Evolutionary conservation across 1,140 invertebrate genomes (phyloP), one percentile per base, ranked within the genome.

Genomic region (Calephelis nemesis): DNA sequence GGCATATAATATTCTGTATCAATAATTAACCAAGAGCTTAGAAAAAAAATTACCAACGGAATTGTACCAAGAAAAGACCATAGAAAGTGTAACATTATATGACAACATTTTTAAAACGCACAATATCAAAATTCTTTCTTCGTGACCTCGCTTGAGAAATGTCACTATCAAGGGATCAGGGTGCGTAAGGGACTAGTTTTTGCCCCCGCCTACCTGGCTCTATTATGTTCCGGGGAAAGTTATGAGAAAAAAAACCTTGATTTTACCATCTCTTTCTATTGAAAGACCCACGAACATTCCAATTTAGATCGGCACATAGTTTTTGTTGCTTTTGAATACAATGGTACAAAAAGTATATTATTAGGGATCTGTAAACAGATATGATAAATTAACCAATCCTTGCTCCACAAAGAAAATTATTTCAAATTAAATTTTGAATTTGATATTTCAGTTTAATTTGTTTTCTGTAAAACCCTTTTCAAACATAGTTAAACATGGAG

Each of bases 141-240:
- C 54, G 54, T 85, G 84, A 87, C 85, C 85, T 87, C 75, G 70
- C 54, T 74, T 85, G 77, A 81, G 81, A 83, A 87, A 86, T 88
- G 84, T 88, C 85, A 85, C 85, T 81, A 87, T 88, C 82, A 79
- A 80, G 82, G 77, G 79, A 82, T 78, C 75, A 72, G 67, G 76
- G 74, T 74, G 73, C 68, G 65, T 72, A 69, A 54, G 62, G 71
- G 70, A 67, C 47, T 54, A 72, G 86, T 87, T 86, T 88, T 82
- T 82, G 67, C 69, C 63, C 40, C 72, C 78, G 67, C 74, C 84
- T 88, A 90, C 88, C 88, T 88, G 88, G 78, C 63, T 65, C 78
- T 62, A 79, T 83, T 82, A 81, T 84, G 74, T 71, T 74, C 75
- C 72, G 76, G 84, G 77, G 88, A 88, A 90, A 90, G 86, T 88